These are phyloP conservation scores for Rhagoletis zephyria DNA, from an alignment of 1,140 invertebrate species.

Conservation along the genomic window DNA sequence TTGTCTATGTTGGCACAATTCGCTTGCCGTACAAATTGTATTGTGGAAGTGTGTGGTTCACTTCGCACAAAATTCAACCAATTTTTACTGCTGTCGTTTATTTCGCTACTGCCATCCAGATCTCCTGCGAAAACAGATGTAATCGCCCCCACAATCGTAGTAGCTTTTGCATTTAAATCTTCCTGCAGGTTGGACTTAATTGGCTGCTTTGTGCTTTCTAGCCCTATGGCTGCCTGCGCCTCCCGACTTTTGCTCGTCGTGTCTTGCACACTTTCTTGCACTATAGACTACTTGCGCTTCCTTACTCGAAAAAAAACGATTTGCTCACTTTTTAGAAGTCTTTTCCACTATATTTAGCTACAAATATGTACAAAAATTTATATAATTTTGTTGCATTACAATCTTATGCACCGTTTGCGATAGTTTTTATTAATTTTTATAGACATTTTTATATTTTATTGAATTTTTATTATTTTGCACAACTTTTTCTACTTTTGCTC, in stretches of 20 bases:
- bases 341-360: not conserved
- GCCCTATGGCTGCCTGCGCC: not conserved
- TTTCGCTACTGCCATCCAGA: no score
- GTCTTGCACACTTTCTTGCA: conserved; percentile 45
- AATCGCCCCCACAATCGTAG: not conserved
- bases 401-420: not conserved
- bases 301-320: conserved; percentile 35
- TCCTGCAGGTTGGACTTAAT: not conserved
- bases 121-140: no score
- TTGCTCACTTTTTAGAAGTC: conserved; percentile 52
- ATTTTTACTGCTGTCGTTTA: no score
- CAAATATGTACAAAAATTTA: conserved; percentile 28
- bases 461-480: conserved; percentile 70
- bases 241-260: conserved; percentile 37
- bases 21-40: no score
- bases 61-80: no score
- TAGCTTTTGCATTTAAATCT: not conserved
- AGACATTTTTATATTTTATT: conserved; percentile 53
- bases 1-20: no score
- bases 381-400: conserved; percentile 13
- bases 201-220: not conserved
- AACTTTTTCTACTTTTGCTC: conserved; percentile 63
- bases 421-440: conserved; percentile 42
- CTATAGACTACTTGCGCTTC: conserved; percentile 23
- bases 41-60: no score